Conservation (phyloP, 2,888 invertebrate genomes). For the Lissocephala sabroskyi region DNA sequence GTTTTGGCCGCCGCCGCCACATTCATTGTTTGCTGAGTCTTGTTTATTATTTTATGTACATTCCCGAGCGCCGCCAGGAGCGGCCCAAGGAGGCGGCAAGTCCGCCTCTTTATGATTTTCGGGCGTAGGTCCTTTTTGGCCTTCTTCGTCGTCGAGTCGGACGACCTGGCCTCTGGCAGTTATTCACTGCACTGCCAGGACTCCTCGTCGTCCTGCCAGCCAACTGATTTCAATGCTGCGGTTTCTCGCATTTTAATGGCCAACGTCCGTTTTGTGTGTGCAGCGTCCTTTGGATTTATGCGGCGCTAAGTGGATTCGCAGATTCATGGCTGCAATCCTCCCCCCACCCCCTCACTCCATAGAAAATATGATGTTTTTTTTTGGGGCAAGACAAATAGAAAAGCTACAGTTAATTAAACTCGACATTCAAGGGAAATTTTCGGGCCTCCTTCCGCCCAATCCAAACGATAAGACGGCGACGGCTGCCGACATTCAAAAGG, state of each 20-base stretch:
- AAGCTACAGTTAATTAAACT: too few species aligned
- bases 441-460: slow-evolving; percentile 34
- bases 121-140: slow-evolving; percentile 10
- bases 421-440: too few species aligned
- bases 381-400: too few species aligned
- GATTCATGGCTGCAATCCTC: slow-evolving; percentile 23
- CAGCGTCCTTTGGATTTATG: slow-evolving; percentile 54
- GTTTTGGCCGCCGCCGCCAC: slow-evolving; percentile 24
- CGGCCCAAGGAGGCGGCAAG: slow-evolving; percentile 10
- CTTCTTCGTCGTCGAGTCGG: too few species aligned
- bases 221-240: too few species aligned
- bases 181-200: too few species aligned
- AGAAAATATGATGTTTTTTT: too few species aligned
- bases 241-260: slow-evolving; percentile 38
- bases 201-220: too few species aligned
- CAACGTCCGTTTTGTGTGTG: slow-evolving; percentile 53
- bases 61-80: slow-evolving; percentile 42
- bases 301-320: slow-evolving; percentile 57
- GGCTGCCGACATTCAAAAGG: slow-evolving; percentile 1
- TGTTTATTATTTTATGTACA: slow-evolving; percentile 62
- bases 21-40: slow-evolving; percentile 64
- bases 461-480: too few species aligned
- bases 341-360: too few species aligned
- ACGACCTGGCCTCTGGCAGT: too few species aligned
- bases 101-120: slow-evolving; percentile 50